These are phyloP conservation scores for Onychomys leucogaster DNA, from an alignment of 2,797 vertebrate species.

Conservation along the genomic window DNA sequence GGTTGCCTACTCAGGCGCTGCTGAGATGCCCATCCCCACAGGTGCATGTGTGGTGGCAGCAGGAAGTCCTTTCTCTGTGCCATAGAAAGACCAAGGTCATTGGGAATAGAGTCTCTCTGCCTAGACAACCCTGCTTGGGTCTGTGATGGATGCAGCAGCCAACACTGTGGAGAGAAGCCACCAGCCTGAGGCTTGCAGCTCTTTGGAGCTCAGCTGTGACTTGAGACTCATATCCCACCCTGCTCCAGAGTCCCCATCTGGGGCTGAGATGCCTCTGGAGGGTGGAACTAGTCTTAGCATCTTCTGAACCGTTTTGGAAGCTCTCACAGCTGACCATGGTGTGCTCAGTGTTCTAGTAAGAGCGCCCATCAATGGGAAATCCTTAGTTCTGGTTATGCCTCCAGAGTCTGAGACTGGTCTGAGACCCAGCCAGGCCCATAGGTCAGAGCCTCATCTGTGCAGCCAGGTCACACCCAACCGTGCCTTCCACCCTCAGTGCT, in stretches of 20 bases:
- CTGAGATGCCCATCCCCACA: background rate
- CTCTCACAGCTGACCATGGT: no score
- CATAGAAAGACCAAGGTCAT: background rate
- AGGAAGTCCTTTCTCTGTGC: background rate
- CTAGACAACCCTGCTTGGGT: background rate
- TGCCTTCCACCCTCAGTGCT: background rate
- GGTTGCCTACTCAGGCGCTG: background rate
- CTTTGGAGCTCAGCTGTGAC: background rate
- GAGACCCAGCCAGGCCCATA: background rate
- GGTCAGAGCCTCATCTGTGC: background rate
- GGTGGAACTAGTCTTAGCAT: background rate
- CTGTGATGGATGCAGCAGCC: accelerated
- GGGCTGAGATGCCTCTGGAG: background rate
- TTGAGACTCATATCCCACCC: background rate
- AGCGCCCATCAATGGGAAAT: no score
- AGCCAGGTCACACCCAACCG: no score
- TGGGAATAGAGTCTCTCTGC: background rate
- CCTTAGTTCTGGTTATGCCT: background rate
- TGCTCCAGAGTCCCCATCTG: background rate
- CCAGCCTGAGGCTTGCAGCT: no score
- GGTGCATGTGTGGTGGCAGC: accelerated
- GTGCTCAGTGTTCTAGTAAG: background rate
- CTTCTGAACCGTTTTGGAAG: background rate
- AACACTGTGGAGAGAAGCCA: background rate
- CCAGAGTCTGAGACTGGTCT: background rate